Evolutionary conservation across 2,888 invertebrate genomes (phyloP).

Genomic region (Aphrophora alni): DNA sequence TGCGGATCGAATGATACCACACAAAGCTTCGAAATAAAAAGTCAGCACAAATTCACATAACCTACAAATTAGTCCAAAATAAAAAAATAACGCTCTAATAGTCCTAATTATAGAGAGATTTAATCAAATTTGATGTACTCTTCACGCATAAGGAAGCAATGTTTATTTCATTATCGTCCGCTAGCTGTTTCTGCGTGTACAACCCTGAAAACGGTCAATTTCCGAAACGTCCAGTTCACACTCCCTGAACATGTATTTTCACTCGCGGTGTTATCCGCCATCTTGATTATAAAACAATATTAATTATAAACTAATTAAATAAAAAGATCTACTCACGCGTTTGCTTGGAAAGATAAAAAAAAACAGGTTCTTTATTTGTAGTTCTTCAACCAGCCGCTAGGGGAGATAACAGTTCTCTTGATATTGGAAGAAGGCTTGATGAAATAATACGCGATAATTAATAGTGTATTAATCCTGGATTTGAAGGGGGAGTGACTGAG

Average conservation of each 20-base stretch:
- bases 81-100: no score
- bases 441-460: constrained; percentile 3
- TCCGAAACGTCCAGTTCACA: not conserved
- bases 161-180: no score
- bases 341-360: no score
- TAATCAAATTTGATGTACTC: no score
- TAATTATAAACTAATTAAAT: not conserved
- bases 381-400: not conserved
- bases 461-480: not conserved
- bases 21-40: no score
- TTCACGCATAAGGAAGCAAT: no score
- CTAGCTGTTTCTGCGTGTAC: no score
- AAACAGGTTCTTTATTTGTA: not conserved
- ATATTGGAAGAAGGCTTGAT: not conserved
- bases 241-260: not conserved
- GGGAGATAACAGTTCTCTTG: not conserved
- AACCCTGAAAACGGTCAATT: no score
- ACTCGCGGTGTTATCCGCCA: not conserved
- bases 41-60: no score
- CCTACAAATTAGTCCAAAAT: no score
- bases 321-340: not conserved
- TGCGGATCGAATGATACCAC: no score
- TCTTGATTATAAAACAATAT: not conserved
- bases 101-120: no score
- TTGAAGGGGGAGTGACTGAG: not conserved